Evolutionary conservation across 2,113 vertebrate genomes (phyloP).

Genomic region (Sakesphorus luctuosus): DNA sequence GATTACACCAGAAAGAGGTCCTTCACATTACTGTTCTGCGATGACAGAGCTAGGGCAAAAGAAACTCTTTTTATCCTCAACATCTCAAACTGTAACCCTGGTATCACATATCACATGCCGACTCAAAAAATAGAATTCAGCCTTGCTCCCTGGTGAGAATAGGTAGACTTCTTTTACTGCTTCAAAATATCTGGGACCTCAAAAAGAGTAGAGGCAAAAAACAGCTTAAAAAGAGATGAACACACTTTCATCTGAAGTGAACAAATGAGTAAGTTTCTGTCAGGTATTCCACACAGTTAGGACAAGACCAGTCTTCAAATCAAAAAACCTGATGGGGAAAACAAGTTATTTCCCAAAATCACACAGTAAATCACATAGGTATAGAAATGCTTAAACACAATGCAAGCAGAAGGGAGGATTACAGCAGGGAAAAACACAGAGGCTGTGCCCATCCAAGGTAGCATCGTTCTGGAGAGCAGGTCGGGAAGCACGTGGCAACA

Average conservation of each 20-base stretch:
- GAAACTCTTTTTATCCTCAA: background rate
- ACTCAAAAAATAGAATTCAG: background rate
- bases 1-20: background rate
- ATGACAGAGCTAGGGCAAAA: background rate
- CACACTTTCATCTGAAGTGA: background rate
- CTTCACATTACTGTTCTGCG: background rate
- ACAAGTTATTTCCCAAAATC: background rate
- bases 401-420: background rate
- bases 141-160: background rate
- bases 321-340: background rate
- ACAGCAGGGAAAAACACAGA: background rate
- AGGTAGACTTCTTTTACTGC: background rate
- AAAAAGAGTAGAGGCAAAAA: background rate
- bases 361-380: background rate
- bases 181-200: background rate
- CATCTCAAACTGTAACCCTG: background rate
- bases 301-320: background rate
- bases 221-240: background rate
- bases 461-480: background rate
- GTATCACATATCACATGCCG: background rate
- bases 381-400: background rate
- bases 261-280: background rate
- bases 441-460: background rate
- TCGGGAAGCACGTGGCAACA: background rate
- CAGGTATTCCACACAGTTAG: background rate